These are phyloP conservation scores for Drosophila demipolita DNA, from an alignment of 2,888 invertebrate genomes.

Conservation along the genomic window DNA sequence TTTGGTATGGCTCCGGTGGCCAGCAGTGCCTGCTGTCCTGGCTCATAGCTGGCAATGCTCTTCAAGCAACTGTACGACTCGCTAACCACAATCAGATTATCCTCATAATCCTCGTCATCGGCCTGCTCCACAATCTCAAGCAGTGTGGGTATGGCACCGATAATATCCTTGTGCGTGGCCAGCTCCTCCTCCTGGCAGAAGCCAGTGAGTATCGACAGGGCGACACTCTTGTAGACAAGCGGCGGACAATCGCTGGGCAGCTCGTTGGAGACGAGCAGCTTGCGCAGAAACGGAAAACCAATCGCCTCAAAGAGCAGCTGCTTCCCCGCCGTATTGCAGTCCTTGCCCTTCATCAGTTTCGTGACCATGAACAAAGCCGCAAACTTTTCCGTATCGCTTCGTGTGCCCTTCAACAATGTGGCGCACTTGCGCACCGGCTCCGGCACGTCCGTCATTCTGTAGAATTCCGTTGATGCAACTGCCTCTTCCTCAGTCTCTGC, in stretches of 20 bases:
- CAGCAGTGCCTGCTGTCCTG: constrained; percentile 92
- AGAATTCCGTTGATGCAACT: constrained; percentile 12
- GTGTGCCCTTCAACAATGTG: constrained; percentile 91
- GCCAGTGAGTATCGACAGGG: constrained; percentile 93
- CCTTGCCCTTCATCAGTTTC: constrained; percentile 93
- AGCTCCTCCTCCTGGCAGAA: constrained; percentile 93
- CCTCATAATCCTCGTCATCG: constrained; percentile 93
- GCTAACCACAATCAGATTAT: constrained; percentile 93
- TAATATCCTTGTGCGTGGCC: constrained; percentile 93
- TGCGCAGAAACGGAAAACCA: constrained; percentile 93
- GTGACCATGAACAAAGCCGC: constrained; percentile 96
- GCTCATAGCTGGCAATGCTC: constrained; percentile 91
- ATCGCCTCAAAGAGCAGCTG: constrained; percentile 94
- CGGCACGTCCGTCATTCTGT: constrained; percentile 86
- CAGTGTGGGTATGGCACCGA: constrained; percentile 92
- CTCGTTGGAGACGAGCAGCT: constrained; percentile 90
- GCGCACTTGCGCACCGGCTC: constrained; percentile 94
- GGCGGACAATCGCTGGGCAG: constrained; percentile 95
- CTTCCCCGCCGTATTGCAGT: constrained; percentile 91
- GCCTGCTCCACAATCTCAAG: constrained; percentile 93
- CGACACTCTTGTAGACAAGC: constrained; percentile 95
- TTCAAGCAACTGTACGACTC: constrained; percentile 94
- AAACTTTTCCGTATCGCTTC: constrained; percentile 95
- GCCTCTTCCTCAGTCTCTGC: constrained; percentile 30
- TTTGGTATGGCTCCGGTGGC: constrained; percentile 92